phyloP scores from a whole-genome alignment of 2,797 vertebrate species.

The Serranus cabrilla region DNA sequence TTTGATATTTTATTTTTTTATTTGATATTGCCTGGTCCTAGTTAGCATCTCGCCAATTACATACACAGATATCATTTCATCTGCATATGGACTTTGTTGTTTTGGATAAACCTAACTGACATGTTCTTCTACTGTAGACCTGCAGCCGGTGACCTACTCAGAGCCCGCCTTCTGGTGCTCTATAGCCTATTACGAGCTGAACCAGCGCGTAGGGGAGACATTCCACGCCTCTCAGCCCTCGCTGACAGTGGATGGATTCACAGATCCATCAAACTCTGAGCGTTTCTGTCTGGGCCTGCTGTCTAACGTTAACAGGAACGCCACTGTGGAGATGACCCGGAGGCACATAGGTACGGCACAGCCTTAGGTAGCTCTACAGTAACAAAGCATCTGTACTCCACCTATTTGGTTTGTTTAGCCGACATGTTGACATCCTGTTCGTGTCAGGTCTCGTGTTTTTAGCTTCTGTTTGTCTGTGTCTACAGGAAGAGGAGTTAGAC shows the following conservation, averaged over 20 bases:
- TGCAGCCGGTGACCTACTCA: slow-evolving; percentile 98
- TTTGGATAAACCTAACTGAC: background rate
- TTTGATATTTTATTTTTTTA: too few relatives aligned
- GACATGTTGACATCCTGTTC: background rate
- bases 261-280: slow-evolving; percentile 98
- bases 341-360: slow-evolving; percentile 93
- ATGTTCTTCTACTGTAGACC: slow-evolving; percentile 82
- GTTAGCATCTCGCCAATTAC: background rate
- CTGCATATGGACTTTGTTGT: background rate
- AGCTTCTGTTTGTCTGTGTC: slow-evolving; percentile 28
- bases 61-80: background rate
- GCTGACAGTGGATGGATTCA: slow-evolving; percentile 97
- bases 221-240: slow-evolving; percentile 98
- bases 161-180: slow-evolving; percentile 99
- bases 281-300: slow-evolving; percentile 97
- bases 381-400: background rate
- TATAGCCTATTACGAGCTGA: slow-evolving; percentile 98
- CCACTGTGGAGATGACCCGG: slow-evolving; percentile 98
- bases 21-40: too few relatives aligned
- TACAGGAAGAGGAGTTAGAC: slow-evolving; percentile 95
- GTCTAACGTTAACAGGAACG: slow-evolving; percentile 98
- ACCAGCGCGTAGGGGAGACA: slow-evolving; percentile 98
- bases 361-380: background rate
- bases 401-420: background rate
- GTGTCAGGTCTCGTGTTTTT: background rate